Base-by-base conservation (phyloP, 2,888 invertebrate genomes). In the Eupithecia insigniata region DNA sequence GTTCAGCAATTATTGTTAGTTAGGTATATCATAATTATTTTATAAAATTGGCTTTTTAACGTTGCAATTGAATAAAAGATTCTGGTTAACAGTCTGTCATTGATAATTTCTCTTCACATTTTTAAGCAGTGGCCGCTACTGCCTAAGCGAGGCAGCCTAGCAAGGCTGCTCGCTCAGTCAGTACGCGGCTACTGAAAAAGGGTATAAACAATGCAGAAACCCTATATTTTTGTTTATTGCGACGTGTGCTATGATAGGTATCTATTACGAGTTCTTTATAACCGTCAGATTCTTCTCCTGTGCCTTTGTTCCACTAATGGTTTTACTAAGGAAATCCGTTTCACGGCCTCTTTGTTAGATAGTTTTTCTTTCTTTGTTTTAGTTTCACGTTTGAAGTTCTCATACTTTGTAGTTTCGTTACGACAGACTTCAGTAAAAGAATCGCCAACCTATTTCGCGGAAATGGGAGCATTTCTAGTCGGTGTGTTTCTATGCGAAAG, bases 301-400 rank as follows among this genome's bases (percentile, higher is more conserved):
- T 7, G 60, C 18, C 18, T 30, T 30, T 60, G 60, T 60, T 60
- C 36, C 26, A 36, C 64, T 64, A 64, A 64, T 64, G 39, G 36
- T 64, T 64, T 64, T 62, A 22, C 61, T 62, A 34, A 36, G 36
- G 36, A 22, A 36, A 64, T 39, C 36, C 36, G n/a, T 30, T 30
- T 30, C 60, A 60, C 60, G 30, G 60, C 64, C 10, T 12, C 36
- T n/a, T 34, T 36, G 34, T 34, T 64, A 22, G 26, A 64, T 64
- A 64, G 64, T 64, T 64, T 36, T 36, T 62, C 30, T 26, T 30
- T 34, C 64, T 64, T 64, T 64, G 64, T 64, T 36, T 64, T 36
- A 64, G 64, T 64, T 22, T 64, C 66, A 43, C 66, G 46, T 66
- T 66, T 66, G 66, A 66, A 66, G 66, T 66, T 66, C 28, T 36